These are phyloP conservation scores for Adineta ricciae DNA, from an alignment of 2,888 invertebrate genomes.

Conservation along the genomic window DNA sequence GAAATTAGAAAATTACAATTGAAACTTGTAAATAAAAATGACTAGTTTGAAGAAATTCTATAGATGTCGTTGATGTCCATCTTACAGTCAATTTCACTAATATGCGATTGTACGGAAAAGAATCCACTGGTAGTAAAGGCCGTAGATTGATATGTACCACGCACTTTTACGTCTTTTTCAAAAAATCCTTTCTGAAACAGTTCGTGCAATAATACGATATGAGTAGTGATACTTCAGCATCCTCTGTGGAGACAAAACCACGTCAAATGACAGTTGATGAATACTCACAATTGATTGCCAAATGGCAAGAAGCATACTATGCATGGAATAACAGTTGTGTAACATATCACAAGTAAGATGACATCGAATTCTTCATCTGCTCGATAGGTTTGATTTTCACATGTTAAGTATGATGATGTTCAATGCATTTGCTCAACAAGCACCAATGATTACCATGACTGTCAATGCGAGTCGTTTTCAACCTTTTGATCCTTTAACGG, in stretches of 20 bases:
- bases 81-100: no score
- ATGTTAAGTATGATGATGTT: not conserved
- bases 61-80: not conserved
- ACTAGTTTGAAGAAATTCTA: not conserved
- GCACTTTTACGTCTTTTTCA: not conserved
- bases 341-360: not conserved
- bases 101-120: not conserved
- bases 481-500: not conserved
- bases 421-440: not conserved
- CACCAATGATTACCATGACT: not conserved
- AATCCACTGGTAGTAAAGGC: not conserved
- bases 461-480: not conserved
- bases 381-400: not conserved
- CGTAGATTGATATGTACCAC: not conserved
- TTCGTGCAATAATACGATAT: not conserved
- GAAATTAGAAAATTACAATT: not conserved
- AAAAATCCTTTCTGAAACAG: not conserved
- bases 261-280: not conserved
- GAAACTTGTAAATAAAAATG: not conserved
- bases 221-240: not conserved
- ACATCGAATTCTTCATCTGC: not conserved
- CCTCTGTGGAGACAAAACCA: not conserved
- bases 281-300: not conserved
- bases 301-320: slow-evolving; percentile 6
- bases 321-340: not conserved